Percentiles rank a stretch among this genome's conserved stretches.
Conservation (phyloP, 2,888 invertebrate genomes). For the Cantharis flavilabris region DNA sequence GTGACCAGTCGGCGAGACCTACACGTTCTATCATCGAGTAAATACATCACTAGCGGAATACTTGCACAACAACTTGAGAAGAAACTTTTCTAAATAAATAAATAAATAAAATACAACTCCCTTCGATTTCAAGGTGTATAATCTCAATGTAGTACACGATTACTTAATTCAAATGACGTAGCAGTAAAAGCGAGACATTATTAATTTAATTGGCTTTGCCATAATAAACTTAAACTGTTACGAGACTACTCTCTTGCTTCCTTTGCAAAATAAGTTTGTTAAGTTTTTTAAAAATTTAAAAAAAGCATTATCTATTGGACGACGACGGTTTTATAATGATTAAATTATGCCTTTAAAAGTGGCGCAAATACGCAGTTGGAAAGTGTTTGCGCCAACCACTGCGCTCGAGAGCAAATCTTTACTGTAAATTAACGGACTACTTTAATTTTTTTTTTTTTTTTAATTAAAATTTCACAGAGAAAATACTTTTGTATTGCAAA, state of each 20-base stretch:
- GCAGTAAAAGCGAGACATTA: not conserved
- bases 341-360: not conserved
- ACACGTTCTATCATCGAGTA: constrained; percentile 22
- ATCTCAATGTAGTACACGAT: not conserved
- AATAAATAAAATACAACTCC: not conserved
- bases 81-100: not conserved
- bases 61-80: not conserved
- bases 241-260: not conserved
- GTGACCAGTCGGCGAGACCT: constrained; percentile 29
- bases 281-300: not conserved
- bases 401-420: not conserved
- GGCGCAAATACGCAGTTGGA: not conserved
- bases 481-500: not conserved
- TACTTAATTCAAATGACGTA: not conserved
- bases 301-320: not conserved
- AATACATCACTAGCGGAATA: constrained; percentile 3
- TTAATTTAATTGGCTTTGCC: not conserved
- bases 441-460: no score
- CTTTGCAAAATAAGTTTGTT: not conserved
- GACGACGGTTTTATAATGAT: not conserved
- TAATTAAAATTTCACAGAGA: no score
- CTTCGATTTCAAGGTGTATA: not conserved
- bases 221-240: not conserved
- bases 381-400: not conserved
- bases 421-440: not conserved